Percentiles rank a stretch among this genome's conserved stretches.
Evolutionary conservation across 2,888 invertebrate genomes (phyloP).

Genomic region (Apodemia duryi): DNA sequence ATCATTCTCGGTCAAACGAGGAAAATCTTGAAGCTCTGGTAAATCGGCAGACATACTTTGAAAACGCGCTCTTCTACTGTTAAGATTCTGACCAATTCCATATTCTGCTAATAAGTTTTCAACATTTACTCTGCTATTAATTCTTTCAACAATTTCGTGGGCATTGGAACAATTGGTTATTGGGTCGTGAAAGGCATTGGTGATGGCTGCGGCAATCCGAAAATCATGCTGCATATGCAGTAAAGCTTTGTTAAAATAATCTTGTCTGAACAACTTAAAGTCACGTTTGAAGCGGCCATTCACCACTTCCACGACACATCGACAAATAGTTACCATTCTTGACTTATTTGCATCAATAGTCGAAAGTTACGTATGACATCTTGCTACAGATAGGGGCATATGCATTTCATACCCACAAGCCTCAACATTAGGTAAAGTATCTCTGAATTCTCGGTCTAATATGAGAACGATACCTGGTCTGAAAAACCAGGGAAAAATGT

Average conservation of each 20-base stretch:
- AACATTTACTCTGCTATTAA: constrained; percentile 19
- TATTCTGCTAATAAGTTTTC: constrained; percentile 20
- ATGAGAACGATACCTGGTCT: constrained; percentile 17
- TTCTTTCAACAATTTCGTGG: constrained; percentile 20
- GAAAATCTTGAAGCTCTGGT: constrained; percentile 19
- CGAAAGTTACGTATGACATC: constrained; percentile 13
- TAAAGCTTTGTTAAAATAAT: constrained; percentile 20
- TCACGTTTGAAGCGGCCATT: constrained; percentile 17
- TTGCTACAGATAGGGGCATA: constrained; percentile 19
- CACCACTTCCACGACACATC: constrained; percentile 15
- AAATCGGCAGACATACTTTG: constrained; percentile 15
- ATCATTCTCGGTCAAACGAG: constrained; percentile 16
- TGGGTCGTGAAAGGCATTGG: constrained; percentile 18
- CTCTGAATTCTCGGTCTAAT: constrained; percentile 9
- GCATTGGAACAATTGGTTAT: constrained; percentile 21
- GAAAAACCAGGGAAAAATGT: constrained; percentile 11
- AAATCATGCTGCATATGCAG: constrained; percentile 19
- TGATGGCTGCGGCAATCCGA: constrained; percentile 22
- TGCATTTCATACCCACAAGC: constrained; percentile 18
- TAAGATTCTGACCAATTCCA: constrained; percentile 19
- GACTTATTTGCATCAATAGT: constrained; percentile 16
- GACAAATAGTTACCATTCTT: constrained; percentile 15
- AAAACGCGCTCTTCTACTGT: constrained; percentile 18
- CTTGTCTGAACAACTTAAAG: constrained; percentile 20
- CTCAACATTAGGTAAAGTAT: constrained; percentile 12